phyloP scores from a whole-genome alignment of 2,797 vertebrate genomes.

The Enteromius fasciolatus region DNA sequence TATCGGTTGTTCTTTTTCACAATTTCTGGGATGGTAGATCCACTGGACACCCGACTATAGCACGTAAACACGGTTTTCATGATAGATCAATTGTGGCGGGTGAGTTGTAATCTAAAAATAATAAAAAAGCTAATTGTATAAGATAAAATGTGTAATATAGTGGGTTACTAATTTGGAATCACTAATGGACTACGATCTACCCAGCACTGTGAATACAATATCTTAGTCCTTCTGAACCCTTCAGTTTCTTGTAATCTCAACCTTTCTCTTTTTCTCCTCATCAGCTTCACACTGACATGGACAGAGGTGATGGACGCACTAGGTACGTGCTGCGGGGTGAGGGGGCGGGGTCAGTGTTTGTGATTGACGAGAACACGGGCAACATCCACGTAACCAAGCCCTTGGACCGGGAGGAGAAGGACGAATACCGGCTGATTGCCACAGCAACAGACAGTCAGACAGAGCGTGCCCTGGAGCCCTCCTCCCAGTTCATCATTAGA shows the following conservation, averaged over 20 bases:
- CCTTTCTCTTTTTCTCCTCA: neutral
- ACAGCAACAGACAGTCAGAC: conserved; percentile 89
- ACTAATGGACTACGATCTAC: neutral
- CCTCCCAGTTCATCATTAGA: conserved; percentile 91
- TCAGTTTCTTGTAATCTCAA: conserved; percentile 26
- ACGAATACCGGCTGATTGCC: conserved; percentile 87
- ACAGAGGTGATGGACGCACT: conserved; percentile 87
- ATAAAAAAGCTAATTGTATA: neutral
- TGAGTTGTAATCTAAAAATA: neutral
- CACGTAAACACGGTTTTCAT: neutral
- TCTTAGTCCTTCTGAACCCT: neutral
- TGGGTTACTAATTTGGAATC: neutral
- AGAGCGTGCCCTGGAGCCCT: conserved; percentile 88
- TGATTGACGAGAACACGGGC: conserved; percentile 91
- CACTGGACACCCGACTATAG: neutral
- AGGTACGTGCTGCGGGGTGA: conserved; percentile 89
- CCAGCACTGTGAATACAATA: neutral
- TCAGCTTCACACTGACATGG: conserved; percentile 88
- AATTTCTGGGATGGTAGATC: neutral
- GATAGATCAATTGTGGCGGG: neutral
- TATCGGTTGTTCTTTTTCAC: neutral
- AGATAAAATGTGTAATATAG: neutral
- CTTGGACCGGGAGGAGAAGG: conserved; percentile 90
- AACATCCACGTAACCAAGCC: conserved; percentile 94
- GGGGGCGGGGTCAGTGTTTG: conserved; percentile 89